phyloP scores from a whole-genome alignment of 2,113 vertebrate species.

The Spea bombifrons region DNA sequence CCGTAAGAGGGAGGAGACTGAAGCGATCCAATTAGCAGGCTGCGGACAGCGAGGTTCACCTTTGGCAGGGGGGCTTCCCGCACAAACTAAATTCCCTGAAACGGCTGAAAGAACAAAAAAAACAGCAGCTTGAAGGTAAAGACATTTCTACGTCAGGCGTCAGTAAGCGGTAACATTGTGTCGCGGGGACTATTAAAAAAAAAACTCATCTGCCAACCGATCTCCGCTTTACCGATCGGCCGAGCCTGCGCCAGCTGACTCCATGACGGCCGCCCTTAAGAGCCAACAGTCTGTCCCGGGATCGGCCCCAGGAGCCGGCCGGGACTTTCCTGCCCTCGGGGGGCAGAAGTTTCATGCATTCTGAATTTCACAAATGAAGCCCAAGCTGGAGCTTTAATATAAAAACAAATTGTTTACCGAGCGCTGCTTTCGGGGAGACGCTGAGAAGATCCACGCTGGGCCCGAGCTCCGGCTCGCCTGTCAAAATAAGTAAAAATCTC shows the following conservation, averaged over 20 bases:
- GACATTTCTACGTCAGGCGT: too few species aligned
- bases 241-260: too few species aligned
- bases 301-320: too few species aligned
- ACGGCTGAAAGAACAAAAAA: conserved; percentile 49
- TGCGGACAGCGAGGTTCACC: conserved; percentile 49
- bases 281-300: too few species aligned
- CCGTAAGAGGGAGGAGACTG: conserved; percentile 11
- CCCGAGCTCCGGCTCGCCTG: conserved; percentile 72
- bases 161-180: too few species aligned
- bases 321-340: too few species aligned
- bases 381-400: background rate
- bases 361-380: too few species aligned
- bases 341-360: too few species aligned
- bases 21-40: conserved; percentile 23
- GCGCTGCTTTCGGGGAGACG: conserved; percentile 72
- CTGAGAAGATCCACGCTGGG: conserved; percentile 83
- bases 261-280: too few species aligned
- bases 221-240: too few species aligned
- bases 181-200: too few species aligned
- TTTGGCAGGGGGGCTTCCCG: conserved; percentile 50
- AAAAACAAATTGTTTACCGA: conserved; percentile 65
- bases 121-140: conserved; percentile 36
- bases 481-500: conserved; percentile 24
- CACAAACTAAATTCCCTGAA: conserved; percentile 46
- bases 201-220: too few species aligned